Percentiles rank a stretch among this genome's conserved stretches.
phyloP scores from a whole-genome alignment of 2,888 invertebrate species.

The Callyntrura guangdongensis region DNA sequence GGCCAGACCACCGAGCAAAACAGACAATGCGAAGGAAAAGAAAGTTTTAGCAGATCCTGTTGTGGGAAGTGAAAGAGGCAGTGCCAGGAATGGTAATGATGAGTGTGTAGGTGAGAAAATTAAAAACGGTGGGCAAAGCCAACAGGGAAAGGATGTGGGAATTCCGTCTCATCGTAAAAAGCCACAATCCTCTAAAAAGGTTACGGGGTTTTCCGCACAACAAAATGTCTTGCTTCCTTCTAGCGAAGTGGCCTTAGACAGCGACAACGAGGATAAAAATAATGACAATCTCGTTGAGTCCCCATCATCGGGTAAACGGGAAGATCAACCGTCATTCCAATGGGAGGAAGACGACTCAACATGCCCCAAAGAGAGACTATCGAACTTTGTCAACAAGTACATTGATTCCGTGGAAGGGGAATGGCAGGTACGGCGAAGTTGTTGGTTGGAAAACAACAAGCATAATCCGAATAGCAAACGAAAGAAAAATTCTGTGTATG shows the following conservation, averaged over 20 bases:
- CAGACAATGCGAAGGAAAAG: conserved; percentile 6
- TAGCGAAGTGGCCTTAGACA: background rate
- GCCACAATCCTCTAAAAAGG: background rate
- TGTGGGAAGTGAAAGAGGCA: background rate
- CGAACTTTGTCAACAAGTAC: conserved; percentile 30
- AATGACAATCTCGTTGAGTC: background rate
- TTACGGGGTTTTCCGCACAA: background rate
- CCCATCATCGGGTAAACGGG: background rate
- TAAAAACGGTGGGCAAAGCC: background rate
- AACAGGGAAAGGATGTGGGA: background rate
- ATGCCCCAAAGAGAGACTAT: background rate
- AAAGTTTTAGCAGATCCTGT: background rate
- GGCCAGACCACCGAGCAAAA: background rate
- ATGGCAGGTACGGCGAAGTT: conserved; percentile 46
- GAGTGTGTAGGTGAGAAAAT: conserved; percentile 17
- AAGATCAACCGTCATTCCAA: background rate
- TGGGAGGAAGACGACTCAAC: background rate
- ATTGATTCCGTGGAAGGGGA: conserved; percentile 58
- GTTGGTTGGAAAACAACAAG: conserved; percentile 52
- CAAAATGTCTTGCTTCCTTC: background rate
- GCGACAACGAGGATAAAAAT: background rate
- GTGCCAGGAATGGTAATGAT: background rate
- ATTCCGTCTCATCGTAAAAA: background rate
- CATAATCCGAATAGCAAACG: conserved; percentile 9
- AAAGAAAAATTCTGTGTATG: conserved; percentile 33